These are phyloP conservation scores for Sphinx pinastri DNA, from an alignment of 2,888 invertebrate species.

Conservation along the genomic window DNA sequence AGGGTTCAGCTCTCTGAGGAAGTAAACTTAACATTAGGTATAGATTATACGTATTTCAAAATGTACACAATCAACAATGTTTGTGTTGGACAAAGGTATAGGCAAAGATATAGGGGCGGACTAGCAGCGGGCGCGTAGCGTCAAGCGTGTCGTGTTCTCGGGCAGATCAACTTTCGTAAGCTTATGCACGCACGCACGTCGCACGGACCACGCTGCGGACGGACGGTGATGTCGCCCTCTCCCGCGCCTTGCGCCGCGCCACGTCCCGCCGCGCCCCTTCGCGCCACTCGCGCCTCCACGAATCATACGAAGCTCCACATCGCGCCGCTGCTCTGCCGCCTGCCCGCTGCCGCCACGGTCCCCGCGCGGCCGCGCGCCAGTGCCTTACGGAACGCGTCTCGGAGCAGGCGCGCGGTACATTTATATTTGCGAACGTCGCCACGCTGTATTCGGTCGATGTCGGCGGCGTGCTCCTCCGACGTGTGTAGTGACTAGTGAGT, in stretches of 20 bases:
- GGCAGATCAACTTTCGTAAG: no score
- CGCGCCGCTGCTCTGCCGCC: neutral
- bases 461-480: conserved; percentile 10
- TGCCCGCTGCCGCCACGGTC: conserved; percentile 22
- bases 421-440: neutral
- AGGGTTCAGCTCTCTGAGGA: no score
- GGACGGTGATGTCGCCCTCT: conserved; percentile 2
- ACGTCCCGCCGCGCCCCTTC: neutral
- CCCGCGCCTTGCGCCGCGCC: neutral
- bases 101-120: no score
- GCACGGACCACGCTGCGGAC: no score
- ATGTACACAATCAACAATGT: no score
- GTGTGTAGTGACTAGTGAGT: conserved; percentile 2
- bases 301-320: neutral
- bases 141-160: no score
- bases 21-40: no score
- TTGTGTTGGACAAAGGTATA: no score
- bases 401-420: conserved; percentile 34
- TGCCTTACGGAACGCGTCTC: conserved; percentile 66
- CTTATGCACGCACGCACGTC: no score
- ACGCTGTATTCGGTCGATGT: conserved; percentile 22
- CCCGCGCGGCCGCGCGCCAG: conserved; percentile 44
- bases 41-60: no score
- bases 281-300: neutral
- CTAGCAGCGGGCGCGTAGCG: no score